phyloP scores from a whole-genome alignment of 1,140 invertebrate species.

The Temnothorax nylanderi region DNA sequence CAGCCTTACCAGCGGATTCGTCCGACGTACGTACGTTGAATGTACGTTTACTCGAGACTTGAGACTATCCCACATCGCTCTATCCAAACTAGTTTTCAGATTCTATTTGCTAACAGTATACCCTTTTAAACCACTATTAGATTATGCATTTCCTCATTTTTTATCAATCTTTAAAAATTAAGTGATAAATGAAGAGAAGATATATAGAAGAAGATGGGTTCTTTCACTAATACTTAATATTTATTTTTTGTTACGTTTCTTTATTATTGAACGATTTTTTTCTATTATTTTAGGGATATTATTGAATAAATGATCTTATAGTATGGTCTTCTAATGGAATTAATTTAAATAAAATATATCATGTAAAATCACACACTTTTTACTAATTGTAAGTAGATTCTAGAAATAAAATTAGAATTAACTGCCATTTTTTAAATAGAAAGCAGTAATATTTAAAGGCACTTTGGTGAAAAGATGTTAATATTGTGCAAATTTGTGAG shows the following conservation, averaged over 20 bases:
- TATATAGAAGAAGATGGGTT: not conserved
- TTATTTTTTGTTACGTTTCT: not conserved
- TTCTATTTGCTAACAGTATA: not conserved
- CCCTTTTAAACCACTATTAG: not conserved
- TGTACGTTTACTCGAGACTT: constrained; percentile 18
- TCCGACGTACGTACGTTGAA: not conserved
- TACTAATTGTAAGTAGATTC: not conserved
- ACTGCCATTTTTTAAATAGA: not conserved
- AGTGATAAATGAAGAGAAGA: not conserved
- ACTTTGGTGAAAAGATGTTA: not conserved
- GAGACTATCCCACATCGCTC: not conserved
- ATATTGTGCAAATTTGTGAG: not conserved
- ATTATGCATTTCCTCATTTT: not conserved
- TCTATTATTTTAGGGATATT: not conserved
- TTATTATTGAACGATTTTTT: not conserved
- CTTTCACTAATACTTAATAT: not conserved
- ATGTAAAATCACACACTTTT: not conserved
- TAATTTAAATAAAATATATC: not conserved
- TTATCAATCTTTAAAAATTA: not conserved
- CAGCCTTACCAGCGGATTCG: not conserved
- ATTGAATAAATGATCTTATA: constrained; percentile 2
- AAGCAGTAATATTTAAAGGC: not conserved
- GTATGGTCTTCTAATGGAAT: not conserved
- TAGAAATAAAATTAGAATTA: not conserved
- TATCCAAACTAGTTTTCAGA: constrained; percentile 15